Conservation (phyloP, 2,888 invertebrate species). For the Brachypalpus laphriformis region DNA sequence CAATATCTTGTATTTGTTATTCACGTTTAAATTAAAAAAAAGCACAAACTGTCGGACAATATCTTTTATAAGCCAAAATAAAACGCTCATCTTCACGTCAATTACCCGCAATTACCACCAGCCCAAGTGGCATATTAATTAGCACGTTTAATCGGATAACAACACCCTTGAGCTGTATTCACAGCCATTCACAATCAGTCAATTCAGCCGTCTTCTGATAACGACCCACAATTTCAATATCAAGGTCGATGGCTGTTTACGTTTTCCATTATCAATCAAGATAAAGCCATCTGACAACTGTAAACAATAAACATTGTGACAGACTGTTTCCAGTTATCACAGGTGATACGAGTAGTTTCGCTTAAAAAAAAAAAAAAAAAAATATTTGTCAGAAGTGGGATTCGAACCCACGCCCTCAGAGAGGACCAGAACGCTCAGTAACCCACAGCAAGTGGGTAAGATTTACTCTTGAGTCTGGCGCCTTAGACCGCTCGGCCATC, state of each 20-base stretch:
- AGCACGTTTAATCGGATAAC: not conserved
- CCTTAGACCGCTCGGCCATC: constrained; percentile 78
- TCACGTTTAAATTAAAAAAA: not conserved
- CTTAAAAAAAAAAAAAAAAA: constrained; percentile 37
- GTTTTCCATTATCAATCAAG: constrained; percentile 25
- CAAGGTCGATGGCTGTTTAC: constrained; percentile 27
- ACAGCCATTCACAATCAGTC: not conserved
- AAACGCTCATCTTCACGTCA: not conserved
- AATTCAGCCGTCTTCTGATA: constrained; percentile 44
- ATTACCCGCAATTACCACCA: not conserved
- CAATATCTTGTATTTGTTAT: too few species aligned
- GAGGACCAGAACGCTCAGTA: constrained; percentile 73
- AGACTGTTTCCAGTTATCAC: not conserved
- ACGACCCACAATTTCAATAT: constrained; percentile 31
- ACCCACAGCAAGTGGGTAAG: constrained; percentile 66
- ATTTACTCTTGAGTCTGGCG: constrained; percentile 78
- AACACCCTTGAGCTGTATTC: not conserved
- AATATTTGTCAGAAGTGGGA: constrained; percentile 71
- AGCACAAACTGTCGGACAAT: not conserved
- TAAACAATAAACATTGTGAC: not conserved
- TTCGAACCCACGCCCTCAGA: constrained; percentile 74
- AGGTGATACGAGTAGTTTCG: not conserved
- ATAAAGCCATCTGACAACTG: constrained; percentile 26
- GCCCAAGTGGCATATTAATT: constrained; percentile 32
- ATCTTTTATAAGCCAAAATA: not conserved